Conservation (phyloP, 2,113 vertebrate species). For the Tautogolabrus adspersus region DNA sequence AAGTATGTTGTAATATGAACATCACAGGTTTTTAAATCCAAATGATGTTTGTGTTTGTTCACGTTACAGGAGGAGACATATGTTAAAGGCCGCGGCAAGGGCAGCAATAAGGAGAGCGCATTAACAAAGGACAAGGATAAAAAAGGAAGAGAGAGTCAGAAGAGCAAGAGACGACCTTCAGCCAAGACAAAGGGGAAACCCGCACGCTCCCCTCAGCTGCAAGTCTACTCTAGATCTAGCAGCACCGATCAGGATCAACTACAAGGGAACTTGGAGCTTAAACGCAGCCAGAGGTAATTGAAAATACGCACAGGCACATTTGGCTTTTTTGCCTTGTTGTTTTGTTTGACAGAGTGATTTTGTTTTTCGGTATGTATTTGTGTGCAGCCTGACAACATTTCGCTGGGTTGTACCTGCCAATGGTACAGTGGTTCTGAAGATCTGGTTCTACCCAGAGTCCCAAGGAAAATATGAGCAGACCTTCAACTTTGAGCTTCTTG, state of each 20-base stretch:
- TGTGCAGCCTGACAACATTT: constrained; percentile 79
- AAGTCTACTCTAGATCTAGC: constrained; percentile 6
- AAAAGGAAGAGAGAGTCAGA: constrained; percentile 37
- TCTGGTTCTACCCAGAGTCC: constrained; percentile 84
- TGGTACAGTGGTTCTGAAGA: constrained; percentile 79
- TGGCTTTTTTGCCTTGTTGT: background rate
- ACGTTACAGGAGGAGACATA: constrained; percentile 68
- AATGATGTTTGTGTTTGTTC: constrained; percentile 15
- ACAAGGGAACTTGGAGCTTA: constrained; percentile 18
- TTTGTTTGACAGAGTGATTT: background rate
- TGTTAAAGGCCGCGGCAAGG: constrained; percentile 37
- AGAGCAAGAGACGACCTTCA: constrained; percentile 48
- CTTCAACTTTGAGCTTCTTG: constrained; percentile 89
- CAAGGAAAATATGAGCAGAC: constrained; percentile 86
- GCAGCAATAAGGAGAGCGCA: constrained; percentile 64
- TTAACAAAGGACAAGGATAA: constrained; percentile 58
- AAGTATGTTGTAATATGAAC: background rate
- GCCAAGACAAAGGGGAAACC: constrained; percentile 48
- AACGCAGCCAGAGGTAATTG: constrained; percentile 79
- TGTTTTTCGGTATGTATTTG: background rate
- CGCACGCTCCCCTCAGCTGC: background rate
- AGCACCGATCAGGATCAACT: constrained; percentile 53
- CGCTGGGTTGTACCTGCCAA: constrained; percentile 89
- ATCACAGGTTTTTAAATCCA: background rate
- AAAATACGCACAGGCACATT: background rate